A percentile compares a stretch with the other conserved stretches of the same genome.
These are phyloP conservation scores for Panurus biarmicus DNA, from an alignment of 2,113 vertebrate species.

Conservation along the genomic window DNA sequence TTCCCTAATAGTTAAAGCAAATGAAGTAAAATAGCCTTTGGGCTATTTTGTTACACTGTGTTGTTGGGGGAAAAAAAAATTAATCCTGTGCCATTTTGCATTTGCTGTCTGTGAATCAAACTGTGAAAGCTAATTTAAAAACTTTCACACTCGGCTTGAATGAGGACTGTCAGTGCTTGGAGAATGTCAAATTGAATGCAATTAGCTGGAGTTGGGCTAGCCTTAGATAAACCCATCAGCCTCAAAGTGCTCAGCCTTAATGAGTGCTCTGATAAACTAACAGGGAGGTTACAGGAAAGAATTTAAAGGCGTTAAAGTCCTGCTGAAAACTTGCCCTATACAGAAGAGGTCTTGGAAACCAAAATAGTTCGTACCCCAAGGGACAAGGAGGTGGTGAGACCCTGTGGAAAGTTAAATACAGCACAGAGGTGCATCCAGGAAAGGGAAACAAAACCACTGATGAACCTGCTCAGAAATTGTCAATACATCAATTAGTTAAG, in stretches of 20 bases:
- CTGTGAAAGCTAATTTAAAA: slow-evolving; percentile 78
- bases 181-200: slow-evolving; percentile 68
- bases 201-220: slow-evolving; percentile 58
- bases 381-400: background rate
- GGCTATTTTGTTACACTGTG: slow-evolving; percentile 61
- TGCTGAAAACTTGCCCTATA: background rate
- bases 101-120: slow-evolving; percentile 77
- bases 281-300: slow-evolving; percentile 18
- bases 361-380: background rate
- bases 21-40: slow-evolving; percentile 70
- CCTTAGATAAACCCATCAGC: slow-evolving; percentile 60
- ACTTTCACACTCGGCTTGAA: slow-evolving; percentile 78
- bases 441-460: background rate
- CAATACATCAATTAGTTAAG: background rate
- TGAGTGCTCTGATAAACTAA: slow-evolving; percentile 45
- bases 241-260: slow-evolving; percentile 9
- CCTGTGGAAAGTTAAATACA: background rate
- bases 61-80: slow-evolving; percentile 54
- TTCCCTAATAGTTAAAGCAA: slow-evolving; percentile 64
- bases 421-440: background rate
- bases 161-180: slow-evolving; percentile 68
- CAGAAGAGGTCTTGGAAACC: background rate
- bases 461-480: background rate
- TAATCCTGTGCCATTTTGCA: slow-evolving; percentile 71
- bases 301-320: background rate